Evolutionary conservation across 2,888 invertebrate genomes (phyloP), one percentile per base, ranked within the genome.

Genomic region (Melanophora roralis): DNA sequence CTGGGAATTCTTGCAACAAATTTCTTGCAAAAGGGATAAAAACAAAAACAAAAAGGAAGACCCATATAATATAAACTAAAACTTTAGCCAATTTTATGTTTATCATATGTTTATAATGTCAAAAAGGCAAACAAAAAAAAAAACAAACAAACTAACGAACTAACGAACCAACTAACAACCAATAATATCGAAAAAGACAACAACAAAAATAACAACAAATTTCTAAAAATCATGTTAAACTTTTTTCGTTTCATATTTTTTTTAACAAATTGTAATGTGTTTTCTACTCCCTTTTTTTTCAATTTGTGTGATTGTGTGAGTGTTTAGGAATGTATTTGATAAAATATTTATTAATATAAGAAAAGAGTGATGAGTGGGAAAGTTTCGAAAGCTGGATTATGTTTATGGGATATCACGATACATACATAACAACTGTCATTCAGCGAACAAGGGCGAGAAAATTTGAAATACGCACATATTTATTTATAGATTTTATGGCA

Each of bases 201-300:
- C 73, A 82, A 36, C 60, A 59, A 14, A 1, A 55, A 27, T 27
- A n/a, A 38, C 77, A 65, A 27, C 64, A 74, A 69, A 73, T 83
- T 47, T 14, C 23, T 51, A 19, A n/a, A 57, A 69, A 45, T 27
- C 53, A 34, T 55, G 55, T 55, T 32, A 32, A 71, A 43, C 14
- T 57, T 64, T 21, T 64, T 67, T 67, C 34, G 12, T 45, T 45
- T 47, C 8, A 7, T 12, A 27, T 5, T 27, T 27, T 27, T 27
- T 3, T 27, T 27, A 5, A 27, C 6, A 27, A 27, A 27, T n/a
- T n/a, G n/a, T n/a, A n/a, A 27, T 5, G 3, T 27, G 3, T 27
- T 3, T 27, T 27, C 27, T 27, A 27, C 27, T 27, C 6, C 4
- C 77, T 84, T 83, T 75, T 27, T 27, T 27, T 27, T 27, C 6